phyloP scores from a whole-genome alignment of 2,888 invertebrate genomes.

The Spodoptera picta region DNA sequence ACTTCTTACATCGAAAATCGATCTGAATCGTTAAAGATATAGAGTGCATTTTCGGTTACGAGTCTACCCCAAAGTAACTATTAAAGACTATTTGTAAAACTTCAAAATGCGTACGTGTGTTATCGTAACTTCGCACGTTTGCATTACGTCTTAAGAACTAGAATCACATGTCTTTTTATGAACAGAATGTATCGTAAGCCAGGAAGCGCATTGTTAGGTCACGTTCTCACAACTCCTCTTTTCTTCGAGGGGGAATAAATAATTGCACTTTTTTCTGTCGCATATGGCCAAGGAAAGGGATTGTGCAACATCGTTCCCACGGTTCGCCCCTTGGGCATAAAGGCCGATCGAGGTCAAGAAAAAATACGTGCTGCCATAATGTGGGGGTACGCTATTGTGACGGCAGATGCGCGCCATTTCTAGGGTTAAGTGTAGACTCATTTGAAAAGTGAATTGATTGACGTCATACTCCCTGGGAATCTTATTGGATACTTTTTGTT shows the following conservation, averaged over 20 bases:
- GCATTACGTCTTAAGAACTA: constrained; percentile 69
- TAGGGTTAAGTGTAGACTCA: constrained; percentile 85
- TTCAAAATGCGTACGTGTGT: constrained; percentile 64
- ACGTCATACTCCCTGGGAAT: constrained; percentile 63
- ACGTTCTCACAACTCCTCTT: constrained; percentile 89
- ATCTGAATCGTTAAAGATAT: constrained; percentile 45
- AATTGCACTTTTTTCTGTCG: constrained; percentile 89
- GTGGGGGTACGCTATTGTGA: constrained; percentile 82
- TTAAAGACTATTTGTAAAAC: constrained; percentile 77
- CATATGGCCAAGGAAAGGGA: constrained; percentile 88
- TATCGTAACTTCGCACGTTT: constrained; percentile 75
- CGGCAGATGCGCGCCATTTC: constrained; percentile 82
- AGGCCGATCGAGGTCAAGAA: constrained; percentile 87
- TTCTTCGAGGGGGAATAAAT: constrained; percentile 88
- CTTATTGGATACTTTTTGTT: constrained; percentile 46
- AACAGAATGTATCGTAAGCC: constrained; percentile 84
- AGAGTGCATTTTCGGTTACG: constrained; percentile 58
- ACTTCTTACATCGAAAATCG: constrained; percentile 42
- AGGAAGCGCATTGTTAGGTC: constrained; percentile 89
- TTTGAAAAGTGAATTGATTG: constrained; percentile 81
- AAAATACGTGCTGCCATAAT: constrained; percentile 86
- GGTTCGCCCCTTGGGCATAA: constrained; percentile 85
- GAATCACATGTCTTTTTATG: constrained; percentile 68
- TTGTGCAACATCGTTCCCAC: constrained; percentile 87
- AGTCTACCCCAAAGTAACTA: constrained; percentile 64